Evolutionary conservation across 2,888 invertebrate species (phyloP).

Genomic region (Nomada flava): DNA sequence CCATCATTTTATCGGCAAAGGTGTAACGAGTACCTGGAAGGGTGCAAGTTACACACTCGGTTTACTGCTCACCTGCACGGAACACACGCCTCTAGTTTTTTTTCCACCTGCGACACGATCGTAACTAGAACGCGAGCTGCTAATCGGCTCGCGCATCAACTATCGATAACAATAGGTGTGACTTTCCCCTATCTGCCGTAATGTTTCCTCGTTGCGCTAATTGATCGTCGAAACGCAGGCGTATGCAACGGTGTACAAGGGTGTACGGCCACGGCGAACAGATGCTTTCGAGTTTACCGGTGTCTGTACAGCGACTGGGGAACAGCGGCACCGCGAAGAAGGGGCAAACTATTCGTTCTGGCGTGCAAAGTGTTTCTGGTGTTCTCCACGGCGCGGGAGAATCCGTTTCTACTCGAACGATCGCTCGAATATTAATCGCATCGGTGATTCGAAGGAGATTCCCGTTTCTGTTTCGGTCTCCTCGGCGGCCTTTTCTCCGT

Average conservation of each 20-base stretch:
- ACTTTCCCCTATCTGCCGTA: neutral
- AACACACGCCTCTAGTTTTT: slow-evolving; percentile 5
- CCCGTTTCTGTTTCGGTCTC: slow-evolving; percentile 31
- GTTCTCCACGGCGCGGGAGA: neutral
- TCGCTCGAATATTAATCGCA: slow-evolving; percentile 80
- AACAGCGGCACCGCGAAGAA: slow-evolving; percentile 19
- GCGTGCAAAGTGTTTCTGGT: slow-evolving; percentile 31
- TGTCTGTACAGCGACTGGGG: neutral
- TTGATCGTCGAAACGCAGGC: neutral
- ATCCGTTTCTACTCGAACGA: slow-evolving; percentile 73
- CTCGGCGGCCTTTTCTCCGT: slow-evolving; percentile 28
- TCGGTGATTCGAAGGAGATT: slow-evolving; percentile 49
- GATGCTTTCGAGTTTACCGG: slow-evolving; percentile 18
- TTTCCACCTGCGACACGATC: neutral
- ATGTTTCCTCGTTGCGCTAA: neutral
- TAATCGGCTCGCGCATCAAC: neutral
- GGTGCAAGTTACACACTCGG: slow-evolving; percentile 22
- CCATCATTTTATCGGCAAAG: slow-evolving; percentile 29
- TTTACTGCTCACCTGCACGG: slow-evolving; percentile 21
- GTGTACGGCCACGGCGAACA: neutral
- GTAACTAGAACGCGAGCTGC: slow-evolving; percentile 1
- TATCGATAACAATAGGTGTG: slow-evolving; percentile 14
- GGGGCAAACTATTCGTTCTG: slow-evolving; percentile 38
- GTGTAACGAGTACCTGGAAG: slow-evolving; percentile 25
- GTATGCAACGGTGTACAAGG: neutral